Base-by-base conservation (phyloP, 2,113 vertebrate species). In the Melanerpes formicivorus region DNA sequence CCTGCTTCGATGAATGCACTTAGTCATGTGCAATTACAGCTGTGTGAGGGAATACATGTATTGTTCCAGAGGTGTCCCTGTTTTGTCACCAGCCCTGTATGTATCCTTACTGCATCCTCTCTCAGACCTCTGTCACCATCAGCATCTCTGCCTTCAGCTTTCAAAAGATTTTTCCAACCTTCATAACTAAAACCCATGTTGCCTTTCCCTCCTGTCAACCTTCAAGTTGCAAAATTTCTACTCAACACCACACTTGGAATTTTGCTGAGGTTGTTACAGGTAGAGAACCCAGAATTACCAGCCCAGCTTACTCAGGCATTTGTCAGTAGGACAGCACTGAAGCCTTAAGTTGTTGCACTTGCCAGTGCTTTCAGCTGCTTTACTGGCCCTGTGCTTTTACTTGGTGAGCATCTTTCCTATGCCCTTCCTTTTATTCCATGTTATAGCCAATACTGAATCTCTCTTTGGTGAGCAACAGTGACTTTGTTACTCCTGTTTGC, bases 21-120 rank as follows among this genome's bases (percentile, higher is more conserved):
- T 8, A 52, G 55, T 13, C 11, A 52, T 27, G 29, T 25, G 48
- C 72, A 77, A 44, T 18, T 50, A 46, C 67, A 80, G 30, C 37
- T 56, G 63, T 0, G 25, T 1, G 2, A 59, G 9, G 26, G 26
- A 34, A 34, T 21, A 22, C 0, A 0, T 9, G 23, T 6, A 12
- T 0, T 46, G 63, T 15, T 30, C 46, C 79, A 77, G 27, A 30
- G 77, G 25, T 3, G 7, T 16, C 22, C 32, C 48, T 59, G 7
- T 60, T 55, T 10, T 37, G 34, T 7, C 56, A 74, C 3, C 19
- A 88, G 46, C 30, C 56, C 37, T 37, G 7, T 32, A 18, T 0
- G 3, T 2, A 34, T 17, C 56, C n/a, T n/a, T 29, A 40, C 7
- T 46, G 17, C 50, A 55, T 5, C 32, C 54, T 14, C 42, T 67